Evolutionary conservation across 2,797 vertebrate genomes (phyloP), one percentile per base, ranked within the genome.

Genomic region (Pangasius macronema): DNA sequence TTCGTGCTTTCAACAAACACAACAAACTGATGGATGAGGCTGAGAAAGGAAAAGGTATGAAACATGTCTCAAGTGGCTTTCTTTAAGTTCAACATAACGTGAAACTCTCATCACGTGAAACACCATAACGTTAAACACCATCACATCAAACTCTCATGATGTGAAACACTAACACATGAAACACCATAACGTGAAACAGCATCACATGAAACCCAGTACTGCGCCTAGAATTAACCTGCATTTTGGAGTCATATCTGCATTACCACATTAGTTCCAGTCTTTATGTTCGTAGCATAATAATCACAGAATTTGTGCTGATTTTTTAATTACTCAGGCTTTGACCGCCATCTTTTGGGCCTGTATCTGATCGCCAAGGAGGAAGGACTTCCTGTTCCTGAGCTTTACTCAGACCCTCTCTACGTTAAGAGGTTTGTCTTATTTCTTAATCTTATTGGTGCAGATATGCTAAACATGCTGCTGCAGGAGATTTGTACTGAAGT

Each of bases 321-420:
- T 3, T 55, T 14, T 70, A 46, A n/a, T 39, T 76, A 4, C 39
- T 87, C 92, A 99, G 99, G 99, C 87, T 98, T 99, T 95, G 99
- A 99, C 93, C 95, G 99, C 85, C 97, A 99, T 91, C 97, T 99
- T 61, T 91, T 99, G 68, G 98, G 98, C 76, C 95, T 99, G 61
- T 96, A 95, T 65, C 96, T 99, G 49, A 95, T 96, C 63, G 97
- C 98, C 77, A 96, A 96, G 91, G 97, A 99, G 84, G 95, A 97
- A 86, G 97, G 96, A 55, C 94, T 93, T 85, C 95, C 97, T 42
- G 92, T 95, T 87, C 98, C 97, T 70, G 97, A 98, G 2, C 95
- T 99, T 42, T 99, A 95, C 91, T 90, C 51, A 3, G 99, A 99
- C 86, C 96, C 96, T 0, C 96, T 98, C 84, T 99, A 97, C 91